Conservation (phyloP, 2,797 vertebrate species). For the Glyptemys insculpta region DNA sequence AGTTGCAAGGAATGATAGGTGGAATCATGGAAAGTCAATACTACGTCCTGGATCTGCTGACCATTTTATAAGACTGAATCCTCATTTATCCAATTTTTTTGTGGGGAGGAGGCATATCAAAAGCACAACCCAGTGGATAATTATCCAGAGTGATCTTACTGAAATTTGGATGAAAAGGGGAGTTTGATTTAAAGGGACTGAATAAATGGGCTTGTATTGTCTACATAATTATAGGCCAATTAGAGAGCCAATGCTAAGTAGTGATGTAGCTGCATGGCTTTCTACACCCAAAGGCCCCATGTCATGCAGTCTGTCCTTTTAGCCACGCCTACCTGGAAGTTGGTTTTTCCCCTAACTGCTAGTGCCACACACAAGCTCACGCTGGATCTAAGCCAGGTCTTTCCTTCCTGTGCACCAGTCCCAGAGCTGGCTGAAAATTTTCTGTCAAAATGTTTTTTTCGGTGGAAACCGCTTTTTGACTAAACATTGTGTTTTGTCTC, state of each 20-base stretch:
- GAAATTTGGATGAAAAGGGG: not conserved
- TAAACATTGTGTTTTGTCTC: not conserved
- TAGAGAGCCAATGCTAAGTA: not conserved
- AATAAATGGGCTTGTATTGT: not conserved
- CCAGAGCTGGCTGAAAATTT: not conserved
- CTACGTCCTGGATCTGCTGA: not conserved
- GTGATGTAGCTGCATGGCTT: not conserved
- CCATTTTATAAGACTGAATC: not conserved
- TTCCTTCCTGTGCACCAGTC: not conserved
- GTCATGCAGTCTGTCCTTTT: not conserved
- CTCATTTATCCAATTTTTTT: not conserved
- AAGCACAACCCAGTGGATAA: not conserved
- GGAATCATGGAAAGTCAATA: not conserved
- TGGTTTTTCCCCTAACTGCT: not conserved
- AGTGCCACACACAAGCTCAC: not conserved
- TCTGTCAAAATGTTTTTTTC: not conserved
- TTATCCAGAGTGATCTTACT: not conserved
- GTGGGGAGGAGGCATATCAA: not conserved
- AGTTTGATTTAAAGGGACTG: not conserved
- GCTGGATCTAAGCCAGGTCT: not conserved
- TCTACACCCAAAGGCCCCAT: not conserved
- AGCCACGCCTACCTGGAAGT: not conserved
- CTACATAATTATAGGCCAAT: not conserved
- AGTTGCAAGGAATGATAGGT: not conserved
- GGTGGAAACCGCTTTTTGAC: not conserved